phyloP scores from a whole-genome alignment of 2,797 vertebrate species.

The Artibeus jamaicensis region DNA sequence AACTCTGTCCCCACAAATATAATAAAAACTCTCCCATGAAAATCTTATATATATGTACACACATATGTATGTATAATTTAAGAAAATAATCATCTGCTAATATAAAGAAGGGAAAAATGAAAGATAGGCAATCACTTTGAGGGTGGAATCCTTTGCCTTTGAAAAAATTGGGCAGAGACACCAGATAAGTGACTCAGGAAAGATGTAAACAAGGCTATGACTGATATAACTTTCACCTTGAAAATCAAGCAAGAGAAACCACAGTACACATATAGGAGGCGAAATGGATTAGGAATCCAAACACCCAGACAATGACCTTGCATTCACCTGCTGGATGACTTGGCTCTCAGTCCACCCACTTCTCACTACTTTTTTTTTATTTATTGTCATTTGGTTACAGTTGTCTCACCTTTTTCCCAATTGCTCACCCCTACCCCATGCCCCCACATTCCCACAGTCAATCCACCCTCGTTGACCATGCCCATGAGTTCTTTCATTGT shows the following conservation, averaged over 20 bases:
- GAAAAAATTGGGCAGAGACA: background rate
- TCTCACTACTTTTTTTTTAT: background rate
- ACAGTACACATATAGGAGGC: background rate
- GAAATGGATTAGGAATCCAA: background rate
- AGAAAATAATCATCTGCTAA: background rate
- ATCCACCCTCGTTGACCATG: too few species aligned
- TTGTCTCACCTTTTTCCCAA: too few species aligned
- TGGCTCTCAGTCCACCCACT: background rate
- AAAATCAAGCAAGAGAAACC: background rate
- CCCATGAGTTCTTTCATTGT: too few species aligned
- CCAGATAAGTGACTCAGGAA: background rate
- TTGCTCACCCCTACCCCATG: too few species aligned
- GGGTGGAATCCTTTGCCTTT: background rate
- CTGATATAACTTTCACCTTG: background rate
- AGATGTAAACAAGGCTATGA: background rate
- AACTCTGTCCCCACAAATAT: background rate
- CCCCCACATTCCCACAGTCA: too few species aligned
- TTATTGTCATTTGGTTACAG: too few species aligned
- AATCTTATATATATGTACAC: background rate
- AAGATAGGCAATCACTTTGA: background rate
- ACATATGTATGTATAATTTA: background rate
- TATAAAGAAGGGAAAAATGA: background rate
- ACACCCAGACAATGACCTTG: background rate
- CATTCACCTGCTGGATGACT: background rate
- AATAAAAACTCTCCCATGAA: background rate